phyloP scores from a whole-genome alignment of 2,113 vertebrate species.

The Corvus moneduloides region DNA sequence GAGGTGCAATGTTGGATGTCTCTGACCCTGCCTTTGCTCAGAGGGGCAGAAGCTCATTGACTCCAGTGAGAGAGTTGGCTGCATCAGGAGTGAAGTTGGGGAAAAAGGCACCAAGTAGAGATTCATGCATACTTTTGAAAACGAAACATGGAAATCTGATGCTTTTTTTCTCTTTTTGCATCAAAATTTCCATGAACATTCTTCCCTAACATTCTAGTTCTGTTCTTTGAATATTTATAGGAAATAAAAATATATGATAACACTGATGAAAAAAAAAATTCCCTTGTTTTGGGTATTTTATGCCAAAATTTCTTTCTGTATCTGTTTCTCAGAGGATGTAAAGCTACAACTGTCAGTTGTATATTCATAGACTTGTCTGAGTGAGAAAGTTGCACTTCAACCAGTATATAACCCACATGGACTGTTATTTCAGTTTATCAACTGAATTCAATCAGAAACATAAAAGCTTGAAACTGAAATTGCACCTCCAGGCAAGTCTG shows the following conservation, averaged over 20 bases:
- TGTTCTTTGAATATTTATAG: background rate
- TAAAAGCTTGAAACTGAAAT: background rate
- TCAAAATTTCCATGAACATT: background rate
- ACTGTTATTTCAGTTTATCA: background rate
- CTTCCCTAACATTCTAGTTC: background rate
- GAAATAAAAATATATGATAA: background rate
- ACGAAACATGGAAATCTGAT: background rate
- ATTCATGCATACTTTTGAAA: background rate
- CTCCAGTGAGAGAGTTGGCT: background rate
- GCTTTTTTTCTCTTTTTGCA: background rate
- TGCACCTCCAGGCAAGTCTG: background rate
- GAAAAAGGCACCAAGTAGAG: background rate
- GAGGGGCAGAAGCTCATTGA: background rate
- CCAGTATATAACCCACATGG: background rate
- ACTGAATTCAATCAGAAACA: background rate
- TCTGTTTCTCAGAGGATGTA: background rate
- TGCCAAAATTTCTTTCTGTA: background rate
- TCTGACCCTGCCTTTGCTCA: background rate
- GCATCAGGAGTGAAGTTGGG: fast-evolving
- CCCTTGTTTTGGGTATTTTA: background rate
- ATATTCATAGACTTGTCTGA: background rate
- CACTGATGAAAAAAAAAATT: background rate
- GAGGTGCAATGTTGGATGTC: slow-evolving; percentile 36
- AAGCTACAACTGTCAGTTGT: background rate
- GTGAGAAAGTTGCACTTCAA: background rate